Evolutionary conservation across 2,797 vertebrate genomes (phyloP), one percentile per base, ranked within the genome.

Genomic region (Cryptoprocta ferox): DNA sequence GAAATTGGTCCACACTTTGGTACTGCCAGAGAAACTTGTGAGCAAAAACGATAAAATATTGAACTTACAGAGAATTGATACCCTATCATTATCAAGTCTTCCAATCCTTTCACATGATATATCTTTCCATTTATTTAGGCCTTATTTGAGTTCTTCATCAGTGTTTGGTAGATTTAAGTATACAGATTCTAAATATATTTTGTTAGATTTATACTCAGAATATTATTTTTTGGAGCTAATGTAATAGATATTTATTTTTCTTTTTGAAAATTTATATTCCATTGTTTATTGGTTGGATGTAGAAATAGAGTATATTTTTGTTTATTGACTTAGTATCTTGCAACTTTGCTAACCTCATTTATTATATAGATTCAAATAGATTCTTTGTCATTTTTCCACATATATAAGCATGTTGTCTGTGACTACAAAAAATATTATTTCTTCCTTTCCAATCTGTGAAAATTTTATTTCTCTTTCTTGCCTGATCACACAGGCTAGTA

Each of bases 401-500:
- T 50, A 14, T 39, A 45, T 48, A 39, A 81, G 26, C 83, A 61
- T 78, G 30, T 21, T 78, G 3, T 53, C 61, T 89, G 9, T 89
- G 53, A 84, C 39, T 53, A 66, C 21, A 73, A 10, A 53, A 2
- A 71, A 15, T 30, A 91, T 94, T 59, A 89, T 73, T 91, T 80
- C 35, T 89, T 19, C 35, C 79, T 56, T 89, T 93, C 39, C 28
- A 56, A 59, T 80, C 5, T 75, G 11, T n/a, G 28, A 73, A 30
- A 50, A 32, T 39, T 94, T 80, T 70, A 53, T 79, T 89, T 91
- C 11, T 79, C 78, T 91, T 86, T 82, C 56, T 81, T 94, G 48
- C 4, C 39, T 59, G 68, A n/a, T 59, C 73, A 13, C 66, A 86
- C 28, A 48, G 3, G 14, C 10, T 66, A 73, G 19, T 26, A 80